These are phyloP conservation scores for Penelope pileata DNA, from an alignment of 2,113 vertebrate species.

Conservation along the genomic window DNA sequence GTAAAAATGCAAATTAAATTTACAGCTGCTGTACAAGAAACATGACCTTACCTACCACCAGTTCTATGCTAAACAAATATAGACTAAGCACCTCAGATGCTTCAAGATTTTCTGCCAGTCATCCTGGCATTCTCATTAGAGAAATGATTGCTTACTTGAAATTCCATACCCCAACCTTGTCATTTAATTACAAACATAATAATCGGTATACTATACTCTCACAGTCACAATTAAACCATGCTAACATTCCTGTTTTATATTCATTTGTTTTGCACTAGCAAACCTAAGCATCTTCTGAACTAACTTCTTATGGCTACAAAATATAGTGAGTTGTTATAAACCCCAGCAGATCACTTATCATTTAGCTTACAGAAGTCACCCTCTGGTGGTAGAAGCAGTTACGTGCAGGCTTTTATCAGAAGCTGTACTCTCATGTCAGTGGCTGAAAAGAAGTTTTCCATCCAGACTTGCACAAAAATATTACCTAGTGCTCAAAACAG, in stretches of 20 bases:
- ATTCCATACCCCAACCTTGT: neutral
- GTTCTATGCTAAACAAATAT: neutral
- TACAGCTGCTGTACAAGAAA: neutral
- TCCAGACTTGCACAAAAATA: neutral
- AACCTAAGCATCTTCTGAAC: neutral
- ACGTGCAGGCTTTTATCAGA: conserved; percentile 1
- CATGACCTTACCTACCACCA: neutral
- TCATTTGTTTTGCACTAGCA: neutral
- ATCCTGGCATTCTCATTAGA: no score
- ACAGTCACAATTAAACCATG: neutral
- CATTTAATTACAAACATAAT: neutral
- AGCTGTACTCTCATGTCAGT: neutral
- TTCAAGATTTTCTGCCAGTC: neutral
- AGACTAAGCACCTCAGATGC: neutral
- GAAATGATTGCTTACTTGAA: neutral
- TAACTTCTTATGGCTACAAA: neutral
- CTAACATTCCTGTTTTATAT: neutral
- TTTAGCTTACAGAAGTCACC: neutral
- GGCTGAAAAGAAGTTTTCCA: neutral
- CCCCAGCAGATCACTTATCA: neutral
- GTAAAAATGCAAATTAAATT: neutral
- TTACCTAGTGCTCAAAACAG: neutral
- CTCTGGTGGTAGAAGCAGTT: conserved; percentile 27
- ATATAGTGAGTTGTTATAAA: neutral
- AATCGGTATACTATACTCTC: neutral